Conservation (phyloP, 2,888 invertebrate genomes). For the Shargacucullia verbasci region DNA sequence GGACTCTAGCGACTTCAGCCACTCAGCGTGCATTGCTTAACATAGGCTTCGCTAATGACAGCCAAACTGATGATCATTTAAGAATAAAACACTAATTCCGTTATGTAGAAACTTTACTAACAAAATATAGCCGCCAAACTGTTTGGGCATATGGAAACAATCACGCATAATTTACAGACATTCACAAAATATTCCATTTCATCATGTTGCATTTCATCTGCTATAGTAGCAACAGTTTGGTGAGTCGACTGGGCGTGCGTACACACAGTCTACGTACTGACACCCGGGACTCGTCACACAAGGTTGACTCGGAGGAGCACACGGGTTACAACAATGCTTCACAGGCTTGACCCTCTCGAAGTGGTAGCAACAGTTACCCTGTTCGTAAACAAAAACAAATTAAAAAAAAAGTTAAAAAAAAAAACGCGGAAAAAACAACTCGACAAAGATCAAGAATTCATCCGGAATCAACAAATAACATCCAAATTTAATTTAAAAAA, state of each 20-base stretch:
- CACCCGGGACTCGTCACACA: constrained; percentile 50
- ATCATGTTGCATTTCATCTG: constrained; percentile 29
- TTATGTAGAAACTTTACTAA: constrained; percentile 48
- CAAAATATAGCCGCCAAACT: constrained; percentile 71
- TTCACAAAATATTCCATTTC: constrained; percentile 27
- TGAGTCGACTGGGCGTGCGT: constrained; percentile 51
- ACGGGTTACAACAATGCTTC: constrained; percentile 42
- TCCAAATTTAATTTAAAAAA: constrained; percentile 50
- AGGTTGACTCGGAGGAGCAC: constrained; percentile 30
- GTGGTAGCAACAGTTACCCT: constrained; percentile 81
- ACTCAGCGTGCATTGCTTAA: too few species aligned
- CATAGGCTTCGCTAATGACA: too few species aligned
- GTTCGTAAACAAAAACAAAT: constrained; percentile 57
- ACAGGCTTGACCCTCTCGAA: constrained; percentile 70
- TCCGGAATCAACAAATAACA: constrained; percentile 38
- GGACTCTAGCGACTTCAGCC: too few species aligned
- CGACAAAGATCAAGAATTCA: constrained; percentile 26
- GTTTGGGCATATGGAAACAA: constrained; percentile 56
- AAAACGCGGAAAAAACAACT: constrained; percentile 17
- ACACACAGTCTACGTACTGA: constrained; percentile 63
- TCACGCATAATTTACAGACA: constrained; percentile 47
- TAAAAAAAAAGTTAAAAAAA: constrained; percentile 36
- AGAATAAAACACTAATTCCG: constrained; percentile 19
- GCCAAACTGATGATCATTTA: neutral
- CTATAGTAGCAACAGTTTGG: constrained; percentile 64